Evolutionary conservation across 2,797 vertebrate genomes (phyloP), one percentile per base, ranked within the genome.

Genomic region (Chrysocyon brachyurus): DNA sequence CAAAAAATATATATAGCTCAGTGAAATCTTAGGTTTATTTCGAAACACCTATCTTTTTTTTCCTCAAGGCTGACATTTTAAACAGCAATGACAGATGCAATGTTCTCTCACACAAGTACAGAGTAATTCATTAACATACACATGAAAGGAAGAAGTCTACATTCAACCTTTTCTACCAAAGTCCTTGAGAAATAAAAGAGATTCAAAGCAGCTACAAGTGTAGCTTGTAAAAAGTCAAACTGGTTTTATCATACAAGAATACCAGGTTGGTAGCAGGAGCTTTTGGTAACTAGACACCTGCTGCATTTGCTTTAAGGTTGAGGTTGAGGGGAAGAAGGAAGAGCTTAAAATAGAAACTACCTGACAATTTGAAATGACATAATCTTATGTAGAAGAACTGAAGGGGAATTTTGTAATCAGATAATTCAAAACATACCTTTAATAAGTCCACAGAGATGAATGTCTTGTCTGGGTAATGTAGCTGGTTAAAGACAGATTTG

Each of bases 71-170:
- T 86, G 83, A 75, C 75, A 91, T 94, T 97, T 93, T 59, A 89
- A 91, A 91, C 5, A 66, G 64, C 40, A 91, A 36, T 86, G 73
- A 70, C 52, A 90, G 57, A 81, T 59, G 21, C 49, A 59, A 10
- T 59, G 57, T n/a, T 57, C 61, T 83, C n/a, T 83, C 33, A 12
- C 33, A 86, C 12, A 90, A 75, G 81, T 31, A 49, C 40, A 81
- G 68, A 94, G 40, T 68, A 95, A 97, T 96, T 95, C 73, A 92
- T 92, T 91, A 97, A 86, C 61, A 78, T 63, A n/a, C 54, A 59
- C 57, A 78, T 57, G 17, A 96, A 93, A 92, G 21, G n/a, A 87
- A 70, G 21, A 83, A 64, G 15, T 90, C 46, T 64, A 66, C 46
- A n/a, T 64, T n/a, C 83, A 89, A 54, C 57, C 16, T 93, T 90